Conservation (phyloP, 2,113 vertebrate species). For the Pomatostomus ruficeps region DNA sequence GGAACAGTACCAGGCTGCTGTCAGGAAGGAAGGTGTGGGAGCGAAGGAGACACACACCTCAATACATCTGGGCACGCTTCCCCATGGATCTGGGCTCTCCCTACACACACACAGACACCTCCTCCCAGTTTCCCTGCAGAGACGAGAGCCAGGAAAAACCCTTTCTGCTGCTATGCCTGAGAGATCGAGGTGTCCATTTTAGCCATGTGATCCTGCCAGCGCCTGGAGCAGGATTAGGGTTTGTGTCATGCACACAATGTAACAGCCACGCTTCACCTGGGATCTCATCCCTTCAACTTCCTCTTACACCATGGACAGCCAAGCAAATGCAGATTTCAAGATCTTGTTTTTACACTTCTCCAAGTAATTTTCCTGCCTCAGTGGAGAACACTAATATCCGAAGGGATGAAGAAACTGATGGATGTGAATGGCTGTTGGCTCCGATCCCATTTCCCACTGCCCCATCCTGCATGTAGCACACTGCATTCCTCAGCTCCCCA, state of each 20-base stretch:
- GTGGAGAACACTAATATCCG: not conserved
- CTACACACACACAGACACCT: not conserved
- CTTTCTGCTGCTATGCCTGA: not conserved
- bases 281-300: slow-evolving; percentile 1
- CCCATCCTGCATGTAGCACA: not conserved
- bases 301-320: not conserved
- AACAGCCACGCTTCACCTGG: not conserved
- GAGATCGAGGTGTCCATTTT: not conserved
- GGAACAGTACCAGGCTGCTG: not conserved
- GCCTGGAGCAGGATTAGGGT: not conserved
- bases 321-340: not conserved
- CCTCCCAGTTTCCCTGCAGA: not conserved
- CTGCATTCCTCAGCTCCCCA: not conserved
- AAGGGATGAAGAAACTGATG: not conserved
- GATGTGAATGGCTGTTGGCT: not conserved
- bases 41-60: not conserved
- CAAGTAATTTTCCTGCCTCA: not conserved
- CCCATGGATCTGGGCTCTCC: fast-evolving
- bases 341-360: not conserved
- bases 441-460: not conserved
- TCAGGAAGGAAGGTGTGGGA: not conserved
- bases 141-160: not conserved
- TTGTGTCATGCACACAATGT: not conserved
- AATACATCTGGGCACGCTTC: fast-evolving
- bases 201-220: not conserved